Evolutionary conservation across 2,113 vertebrate species (phyloP), one percentile per base, ranked within the genome.

Genomic region (Peucedramus taeniatus): DNA sequence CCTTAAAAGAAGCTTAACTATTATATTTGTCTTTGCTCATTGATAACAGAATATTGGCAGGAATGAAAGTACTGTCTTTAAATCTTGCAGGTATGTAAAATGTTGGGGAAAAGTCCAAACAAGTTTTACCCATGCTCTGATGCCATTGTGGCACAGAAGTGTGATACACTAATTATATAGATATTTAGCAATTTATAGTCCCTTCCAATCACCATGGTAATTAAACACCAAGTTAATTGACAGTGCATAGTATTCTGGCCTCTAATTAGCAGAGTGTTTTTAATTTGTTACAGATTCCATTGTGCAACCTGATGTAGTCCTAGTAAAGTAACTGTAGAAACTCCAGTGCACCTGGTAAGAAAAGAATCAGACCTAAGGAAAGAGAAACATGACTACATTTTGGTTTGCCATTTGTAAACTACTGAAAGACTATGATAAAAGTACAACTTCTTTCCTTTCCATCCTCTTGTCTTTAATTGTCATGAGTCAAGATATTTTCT

Each of bases 161-260:
- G 59, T 95, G 57, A 94, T 92, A 61, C 66, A 90, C 57, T 85
- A 86, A 90, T 94, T 93, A 83, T 65, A 30, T n/a, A n/a, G n/a
- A n/a, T 83, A 84, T 87, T 80, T 93, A 83, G 68, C 71, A 75
- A 83, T 75, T 94, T 94, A 83, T 77, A 94, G 71, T 88, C 56
- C 57, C 47, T 93, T 72, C 68, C 83, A 93, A 81, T 96, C 69
- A 88, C 68, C 54, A 85, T 83, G 60, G 85, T 68, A 93, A 96
- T 95, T 95, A 95, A 90, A 75, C 0, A 0, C 69, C 51, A 89
- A 95, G 51, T 93, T 91, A 91, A 96, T 88, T 93, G 89, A 89
- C 68, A 87, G 27, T 65, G 76, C 2, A 7, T 47, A 60, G 27
- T 90, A 93, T 83, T 68, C 47, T 90, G 94, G 49, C 51, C 88